Evolutionary conservation across 2,888 invertebrate species (phyloP), one percentile per base, ranked within the genome.

Genomic region (Apoda limacodes): DNA sequence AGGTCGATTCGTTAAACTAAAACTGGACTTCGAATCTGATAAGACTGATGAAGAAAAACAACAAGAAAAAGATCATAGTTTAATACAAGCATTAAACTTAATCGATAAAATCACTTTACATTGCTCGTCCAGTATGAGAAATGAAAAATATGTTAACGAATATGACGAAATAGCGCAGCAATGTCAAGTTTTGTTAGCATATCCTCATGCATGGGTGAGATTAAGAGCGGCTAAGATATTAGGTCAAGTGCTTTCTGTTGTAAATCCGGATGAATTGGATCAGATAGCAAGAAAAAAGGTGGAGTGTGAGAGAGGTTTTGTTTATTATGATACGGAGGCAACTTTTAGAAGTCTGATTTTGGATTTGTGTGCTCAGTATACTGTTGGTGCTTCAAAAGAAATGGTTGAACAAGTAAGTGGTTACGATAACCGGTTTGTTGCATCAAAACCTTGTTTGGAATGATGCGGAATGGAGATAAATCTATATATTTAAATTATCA

Each of bases 201-300:
- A 96, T 61, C 90, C 92, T 9, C 95, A 96, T 57, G 83, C 87
- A 17, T 95, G 95, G 95, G 92, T 96, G 0, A 84, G 95, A 31
- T 71, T 93, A 25, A 85, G 85, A 34, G 84, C 93, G 0, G 85
- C 88, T 0, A 92, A 93, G 59, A 82, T 94, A 39, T 65, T 95
- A 23, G 89, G 90, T 0, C 82, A 86, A 25, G 80, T 95, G 28
- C 69, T 96, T 31, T 75, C 85, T 1, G 66, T 82, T 1, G 82
- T 88, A 25, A 84, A 90, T 50, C 67, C 83, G 5, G 82, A 83
- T 1, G 82, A 86, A 35, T 69, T 92, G 25, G 82, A 85, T 12
- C 48, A 52, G 25, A 48, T 84, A 34, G 53, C 85, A 4, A 62
- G 64, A 14, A 58, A 60, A 3, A 55, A 68, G 25, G 43, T 57